Base-by-base conservation (phyloP, 2,888 invertebrate species). In the Oegoconia quadripuncta region DNA sequence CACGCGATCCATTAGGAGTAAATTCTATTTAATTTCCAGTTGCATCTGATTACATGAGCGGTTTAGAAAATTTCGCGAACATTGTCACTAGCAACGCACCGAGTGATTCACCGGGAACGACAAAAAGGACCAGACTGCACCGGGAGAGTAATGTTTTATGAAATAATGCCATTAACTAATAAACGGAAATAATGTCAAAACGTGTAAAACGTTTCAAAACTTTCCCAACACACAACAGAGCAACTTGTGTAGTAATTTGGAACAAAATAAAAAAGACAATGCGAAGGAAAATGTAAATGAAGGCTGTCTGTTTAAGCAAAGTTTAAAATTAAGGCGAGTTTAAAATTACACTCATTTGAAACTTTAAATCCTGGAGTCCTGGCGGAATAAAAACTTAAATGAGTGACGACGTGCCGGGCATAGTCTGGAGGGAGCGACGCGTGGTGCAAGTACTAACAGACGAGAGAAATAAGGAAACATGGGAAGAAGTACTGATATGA, bases 311-410 rank as follows among this genome's bases (percentile, higher is more conserved):
- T 60, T 50, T 50, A 48, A 51, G 41, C 41, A 30, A 46, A 41
- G 33, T 42, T 38, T 11, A 23, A 36, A 42, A 42, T 35, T 42
- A 35, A 38, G 34, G 31, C 33, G 34, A 55, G 59, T 66, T 63
- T 61, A 55, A 65, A 70, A 72, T 69, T 71, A 60, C 59, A 56
- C 59, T 59, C 61, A 63, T 72, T 70, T 69, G 56, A 52, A 67
- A 64, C 50, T 61, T 68, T 59, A 62, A 64, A 66, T 61, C 56
- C 57, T 51, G 59, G 63, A 61, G 51, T 64, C 63, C 58, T 56
- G 49, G 50, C 38, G 59, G 65, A 68, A 66, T 66, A 69, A 71
- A 65, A 73, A 70, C 68, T 70, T 68, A 62, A 66, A 67, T 67
- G 68, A 71, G 51, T 52, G 56, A 52, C 55, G 59, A 71, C 69